Evolutionary conservation across 1,140 invertebrate genomes (phyloP), one percentile per base, ranked within the genome.

Genomic region (Lerema accius): DNA sequence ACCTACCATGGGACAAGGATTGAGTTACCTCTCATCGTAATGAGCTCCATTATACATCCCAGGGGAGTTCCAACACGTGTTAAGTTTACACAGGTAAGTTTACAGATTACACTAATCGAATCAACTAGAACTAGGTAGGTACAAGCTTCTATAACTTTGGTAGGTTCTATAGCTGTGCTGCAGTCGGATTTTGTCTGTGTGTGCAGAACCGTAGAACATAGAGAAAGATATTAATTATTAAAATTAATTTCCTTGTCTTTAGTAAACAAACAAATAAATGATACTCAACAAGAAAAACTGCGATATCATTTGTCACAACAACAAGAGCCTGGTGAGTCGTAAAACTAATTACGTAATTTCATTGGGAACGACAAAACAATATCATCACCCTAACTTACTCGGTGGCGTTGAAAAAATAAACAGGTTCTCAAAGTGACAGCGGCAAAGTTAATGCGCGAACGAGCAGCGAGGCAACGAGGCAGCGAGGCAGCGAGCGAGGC

Each of bases 311-410:
- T 58, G 65, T 4, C 16, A 73, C 70, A 79, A 78, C 71, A 66
- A 69, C 65, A 45, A 50, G 48, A 53, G 64, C 56, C 74, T 69
- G 74, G 71, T 75, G 69, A 71, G 66, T 76, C 69, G 78, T 82
- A 80, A 82, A 78, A 80, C 67, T 74, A 73, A 76, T 80, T 81
- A 80, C 73, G 74, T 80, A 80, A 81, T 80, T 79, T 78, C 67
- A 80, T 83, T 81, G 74, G 73, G 66, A 76, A 76, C 76, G 73
- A 71, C 78, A 76, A 76, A 75, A 71, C 71, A 75, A 73, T 65
- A 67, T 63, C 45, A 67, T 63, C 45, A 6, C 35, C 19, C 72
- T 76, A 77, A 78, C 77, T 77, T 71, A 77, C 68, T 79, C 69
- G 64, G 62, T 63, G 65, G 65, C 69, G 59, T 71, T 77, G 74